phyloP scores from a whole-genome alignment of 2,888 invertebrate genomes.

The Syritta pipiens region DNA sequence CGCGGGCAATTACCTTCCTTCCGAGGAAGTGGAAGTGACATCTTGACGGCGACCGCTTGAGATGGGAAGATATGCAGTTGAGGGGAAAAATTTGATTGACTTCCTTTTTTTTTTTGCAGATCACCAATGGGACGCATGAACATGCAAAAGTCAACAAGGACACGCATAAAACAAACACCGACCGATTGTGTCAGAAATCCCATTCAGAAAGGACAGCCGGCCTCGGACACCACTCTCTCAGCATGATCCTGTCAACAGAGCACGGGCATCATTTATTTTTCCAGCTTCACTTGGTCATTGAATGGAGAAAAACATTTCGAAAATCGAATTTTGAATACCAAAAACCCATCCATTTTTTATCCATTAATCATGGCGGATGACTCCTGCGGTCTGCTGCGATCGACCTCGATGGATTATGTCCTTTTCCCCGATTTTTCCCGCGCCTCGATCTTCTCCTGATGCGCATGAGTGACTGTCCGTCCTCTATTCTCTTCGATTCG shows the following conservation, averaged over 20 bases:
- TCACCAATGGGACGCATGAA: not conserved
- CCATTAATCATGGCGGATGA: conserved; percentile 26
- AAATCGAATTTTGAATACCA: conserved; percentile 15
- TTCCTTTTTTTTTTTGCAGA: not conserved
- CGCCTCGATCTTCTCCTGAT: not conserved
- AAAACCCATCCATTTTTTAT: conserved; percentile 43
- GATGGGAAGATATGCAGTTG: not conserved
- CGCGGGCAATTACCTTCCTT: conserved; percentile 14
- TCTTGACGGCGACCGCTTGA: conserved; percentile 5
- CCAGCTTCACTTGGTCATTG: too few species aligned
- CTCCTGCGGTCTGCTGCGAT: conserved; percentile 9
- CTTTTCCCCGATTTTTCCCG: not conserved
- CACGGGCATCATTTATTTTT: conserved; percentile 17
- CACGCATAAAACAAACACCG: conserved; percentile 16
- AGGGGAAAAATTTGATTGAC: not conserved
- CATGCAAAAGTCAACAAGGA: conserved; percentile 15
- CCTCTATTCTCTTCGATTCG: not conserved
- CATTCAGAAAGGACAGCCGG: conserved; percentile 26
- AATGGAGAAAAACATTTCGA: too few species aligned
- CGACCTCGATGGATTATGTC: not conserved
- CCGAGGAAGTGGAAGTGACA: conserved; percentile 4
- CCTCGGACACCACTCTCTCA: not conserved
- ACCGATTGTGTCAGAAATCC: not conserved
- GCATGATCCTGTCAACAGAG: conserved; percentile 11
- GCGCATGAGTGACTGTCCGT: conserved; percentile 23